Evolutionary conservation across 2,113 vertebrate species (phyloP), one percentile per base, ranked within the genome.

Genomic region (Hypanus sabinus): DNA sequence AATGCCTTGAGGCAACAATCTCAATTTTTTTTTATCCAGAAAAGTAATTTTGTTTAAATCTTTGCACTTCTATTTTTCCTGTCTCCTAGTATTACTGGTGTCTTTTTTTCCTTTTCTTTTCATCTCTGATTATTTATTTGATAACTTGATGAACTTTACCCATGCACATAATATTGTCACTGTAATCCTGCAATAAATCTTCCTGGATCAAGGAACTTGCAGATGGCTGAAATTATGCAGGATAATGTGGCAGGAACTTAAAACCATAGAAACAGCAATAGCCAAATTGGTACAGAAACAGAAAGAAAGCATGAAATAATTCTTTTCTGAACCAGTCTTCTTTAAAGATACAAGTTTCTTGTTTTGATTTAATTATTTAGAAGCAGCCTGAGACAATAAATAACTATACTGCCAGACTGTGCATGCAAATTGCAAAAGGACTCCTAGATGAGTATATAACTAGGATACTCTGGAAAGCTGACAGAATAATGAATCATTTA

Each of bases 161-260:
- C 87, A 36, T 68, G 87, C 14, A 20, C 16, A 16, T n/a, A 91
- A 91, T 68, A 91, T 91, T 30, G 60, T 91, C 68, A 7, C 14
- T 91, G 11, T 91, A 91, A 91, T 91, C 88, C 88, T 70, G 65
- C 88, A 92, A 92, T 92, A 36, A 92, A 92, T 92, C 88, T 70
- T 24, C 36, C 62, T 38, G 68, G 88, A 71, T 92, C 33, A 92
- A 92, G 88, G 88, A 11, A 22, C 88, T 71, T 33, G 11, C 65
- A 38, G 88, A 36, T 92, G 65, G n/a, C 33, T 92, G 33, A 71
- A 92, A 92, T 92, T 33, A 70, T 38, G 88, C 18, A 92, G 24
- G 88, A 70, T 92, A 92, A 92, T 92, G 88, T 70, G 62, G 24
- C 88, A 68, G 88, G 60, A 70, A 92, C 88, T 38, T n/a, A 92